Evolutionary conservation across 2,888 invertebrate species (phyloP).

Genomic region (Tetropium fuscum): DNA sequence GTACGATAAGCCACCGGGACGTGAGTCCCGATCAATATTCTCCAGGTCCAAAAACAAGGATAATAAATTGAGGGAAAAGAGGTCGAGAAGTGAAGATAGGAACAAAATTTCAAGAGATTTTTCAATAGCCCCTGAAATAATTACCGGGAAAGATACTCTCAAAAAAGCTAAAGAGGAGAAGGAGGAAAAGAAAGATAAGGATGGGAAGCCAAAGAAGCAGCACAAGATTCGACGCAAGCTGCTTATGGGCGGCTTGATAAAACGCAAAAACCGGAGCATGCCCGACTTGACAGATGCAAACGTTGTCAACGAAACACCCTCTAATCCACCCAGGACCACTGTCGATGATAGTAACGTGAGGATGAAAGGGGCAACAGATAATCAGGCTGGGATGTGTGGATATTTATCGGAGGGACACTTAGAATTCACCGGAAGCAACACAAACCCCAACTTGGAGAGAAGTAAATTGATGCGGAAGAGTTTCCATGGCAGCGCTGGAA

Average conservation of each 20-base stretch:
- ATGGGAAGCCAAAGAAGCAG: conserved; percentile 87
- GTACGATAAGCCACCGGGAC: conserved; percentile 75
- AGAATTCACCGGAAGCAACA: conserved; percentile 76
- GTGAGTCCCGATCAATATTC: conserved; percentile 77
- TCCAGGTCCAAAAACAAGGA: conserved; percentile 78
- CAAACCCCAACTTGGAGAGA: conserved; percentile 86
- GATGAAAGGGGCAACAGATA: conserved; percentile 71
- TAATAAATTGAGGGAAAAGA: conserved; percentile 79
- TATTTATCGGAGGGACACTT: conserved; percentile 90
- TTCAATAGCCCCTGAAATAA: conserved; percentile 71
- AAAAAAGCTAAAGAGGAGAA: conserved; percentile 71
- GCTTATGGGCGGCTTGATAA: conserved; percentile 89
- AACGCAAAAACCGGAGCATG: conserved; percentile 91
- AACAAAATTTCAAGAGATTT: conserved; percentile 81
- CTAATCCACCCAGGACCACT: conserved; percentile 67
- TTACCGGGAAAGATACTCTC: conserved; percentile 56
- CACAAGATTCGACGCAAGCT: conserved; percentile 90
- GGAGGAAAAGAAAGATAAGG: conserved; percentile 73
- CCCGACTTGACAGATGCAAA: conserved; percentile 90
- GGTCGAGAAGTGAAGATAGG: conserved; percentile 88
- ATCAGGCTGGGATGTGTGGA: conserved; percentile 73
- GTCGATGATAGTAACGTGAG: conserved; percentile 85
- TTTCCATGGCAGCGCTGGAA: conserved; percentile 86
- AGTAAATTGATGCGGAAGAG: conserved; percentile 91
- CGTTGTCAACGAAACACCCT: conserved; percentile 65